phyloP scores from a whole-genome alignment of 2,888 invertebrate species.

The Lagria hirta region DNA sequence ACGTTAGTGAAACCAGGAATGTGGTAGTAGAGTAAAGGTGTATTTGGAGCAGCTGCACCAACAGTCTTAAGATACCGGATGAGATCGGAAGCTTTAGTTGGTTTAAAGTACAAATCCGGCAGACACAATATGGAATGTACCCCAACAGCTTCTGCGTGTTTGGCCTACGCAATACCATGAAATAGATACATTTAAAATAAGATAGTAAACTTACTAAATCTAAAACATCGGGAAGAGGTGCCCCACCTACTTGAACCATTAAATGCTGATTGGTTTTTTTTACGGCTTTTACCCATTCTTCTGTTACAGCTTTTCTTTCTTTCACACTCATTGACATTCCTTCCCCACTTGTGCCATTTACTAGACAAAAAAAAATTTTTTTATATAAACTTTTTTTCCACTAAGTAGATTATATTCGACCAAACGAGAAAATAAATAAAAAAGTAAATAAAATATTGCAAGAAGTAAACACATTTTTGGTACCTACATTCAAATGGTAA shows the following conservation, averaged over 20 bases:
- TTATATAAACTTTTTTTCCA: no score
- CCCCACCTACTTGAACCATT: conserved; percentile 75
- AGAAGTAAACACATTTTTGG: no score
- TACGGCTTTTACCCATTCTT: conserved; percentile 65
- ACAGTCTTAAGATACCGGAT: conserved; percentile 68
- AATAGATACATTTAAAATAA: conserved; percentile 5
- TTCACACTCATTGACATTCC: conserved; percentile 65
- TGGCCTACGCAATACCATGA: conserved; percentile 57
- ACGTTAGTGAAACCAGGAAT: conserved; percentile 74
- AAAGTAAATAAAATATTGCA: no score
- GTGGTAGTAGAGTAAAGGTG: conserved; percentile 82
- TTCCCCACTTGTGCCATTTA: conserved; percentile 81
- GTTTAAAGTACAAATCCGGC: conserved; percentile 78
- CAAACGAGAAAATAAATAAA: no score
- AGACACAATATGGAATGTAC: conserved; percentile 72
- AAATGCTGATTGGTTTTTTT: conserved; percentile 60
- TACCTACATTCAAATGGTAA: no score
- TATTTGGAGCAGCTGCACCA: conserved; percentile 69
- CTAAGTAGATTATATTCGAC: no score
- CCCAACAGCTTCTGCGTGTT: conserved; percentile 65
- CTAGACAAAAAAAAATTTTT: conserved; percentile 53
- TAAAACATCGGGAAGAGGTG: conserved; percentile 67
- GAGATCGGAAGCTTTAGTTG: conserved; percentile 61
- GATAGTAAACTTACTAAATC: conserved; percentile 58
- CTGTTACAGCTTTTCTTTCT: conserved; percentile 68